Percentiles rank a stretch among this genome's conserved stretches.
Evolutionary conservation across 2,113 vertebrate species (phyloP).

Genomic region (Spizaetus ornatus): DNA sequence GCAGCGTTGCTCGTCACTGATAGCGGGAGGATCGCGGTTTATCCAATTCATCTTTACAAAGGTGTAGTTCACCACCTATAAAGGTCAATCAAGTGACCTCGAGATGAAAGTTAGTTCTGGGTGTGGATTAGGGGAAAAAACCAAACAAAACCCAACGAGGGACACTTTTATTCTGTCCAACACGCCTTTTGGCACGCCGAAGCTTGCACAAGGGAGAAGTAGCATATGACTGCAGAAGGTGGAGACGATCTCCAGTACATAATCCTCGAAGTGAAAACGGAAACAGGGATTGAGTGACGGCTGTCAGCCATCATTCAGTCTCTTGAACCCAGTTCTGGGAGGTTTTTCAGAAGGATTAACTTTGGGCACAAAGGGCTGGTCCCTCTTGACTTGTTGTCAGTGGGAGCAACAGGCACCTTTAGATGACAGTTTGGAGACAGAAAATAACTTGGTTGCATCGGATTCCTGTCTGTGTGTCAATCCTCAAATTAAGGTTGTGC

Average conservation of each 20-base stretch:
- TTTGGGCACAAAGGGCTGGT: neutral
- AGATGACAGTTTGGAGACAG: neutral
- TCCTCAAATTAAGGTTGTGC: neutral
- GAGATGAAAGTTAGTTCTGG: neutral
- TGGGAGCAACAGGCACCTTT: neutral
- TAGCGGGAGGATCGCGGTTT: neutral
- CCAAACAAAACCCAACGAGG: neutral
- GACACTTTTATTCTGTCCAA: neutral
- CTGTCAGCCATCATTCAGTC: neutral
- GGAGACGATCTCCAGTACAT: neutral
- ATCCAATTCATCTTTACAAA: neutral
- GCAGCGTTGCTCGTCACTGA: neutral
- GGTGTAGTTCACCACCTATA: neutral
- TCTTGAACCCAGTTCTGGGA: neutral
- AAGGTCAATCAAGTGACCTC: neutral
- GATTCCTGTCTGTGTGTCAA: neutral
- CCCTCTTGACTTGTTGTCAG: neutral
- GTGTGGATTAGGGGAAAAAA: neutral
- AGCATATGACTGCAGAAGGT: neutral
- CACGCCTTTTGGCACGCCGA: neutral
- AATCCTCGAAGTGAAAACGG: neutral
- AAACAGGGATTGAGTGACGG: neutral
- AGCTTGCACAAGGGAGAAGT: neutral
- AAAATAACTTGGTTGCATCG: neutral
- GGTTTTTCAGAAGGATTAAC: neutral